Evolutionary conservation across 2,797 vertebrate genomes (phyloP), one percentile per base, ranked within the genome.

Genomic region (Acanthurus tractus): DNA sequence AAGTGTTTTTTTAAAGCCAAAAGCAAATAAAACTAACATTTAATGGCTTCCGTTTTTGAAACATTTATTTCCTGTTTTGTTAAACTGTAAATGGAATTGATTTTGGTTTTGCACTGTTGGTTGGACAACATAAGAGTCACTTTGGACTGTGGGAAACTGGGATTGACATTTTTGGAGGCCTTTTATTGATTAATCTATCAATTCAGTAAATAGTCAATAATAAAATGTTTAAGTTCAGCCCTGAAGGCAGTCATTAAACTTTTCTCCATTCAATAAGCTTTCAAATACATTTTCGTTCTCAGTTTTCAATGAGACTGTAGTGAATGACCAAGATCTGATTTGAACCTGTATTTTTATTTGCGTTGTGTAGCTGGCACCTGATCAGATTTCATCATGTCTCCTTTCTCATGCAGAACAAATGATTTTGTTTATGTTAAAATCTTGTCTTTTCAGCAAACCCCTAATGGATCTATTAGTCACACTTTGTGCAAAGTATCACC

Each of bases 401-500:
- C 8, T 3, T 6, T 54, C n/a, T 40, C 11, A 12, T 40, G 38
- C 38, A 2, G 1, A 42, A 57, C 14, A 15, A 34, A 48, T 52
- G 2, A 25, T 64, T 10, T 34, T n/a, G 4, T 15, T 22, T 22
- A 34, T 29, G 13, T 42, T 22, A 55, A 36, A 14, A 64, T 29
- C 46, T 9, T 86, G 25, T 87, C 80, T 93, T 91, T 34, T 83
- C 91, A 99, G 98, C 92, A 97, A 97, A 90, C 97, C 98, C 25
- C 92, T 97, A 88, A 99, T 99, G 97, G 98, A 99, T 91, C 93
- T 99, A 42, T 79, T 99, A 64, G 96, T 99, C 79, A 97, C 94
- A 63, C 96, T 99, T 53, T 99, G 98, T 87, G 97, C 96, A 36
- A 95, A 96, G 64, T 97, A 99, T 91, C 98, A 95, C 90, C 94